These are phyloP conservation scores for Drosophila carrolli DNA, from an alignment of 1,140 invertebrate species.

Conservation along the genomic window DNA sequence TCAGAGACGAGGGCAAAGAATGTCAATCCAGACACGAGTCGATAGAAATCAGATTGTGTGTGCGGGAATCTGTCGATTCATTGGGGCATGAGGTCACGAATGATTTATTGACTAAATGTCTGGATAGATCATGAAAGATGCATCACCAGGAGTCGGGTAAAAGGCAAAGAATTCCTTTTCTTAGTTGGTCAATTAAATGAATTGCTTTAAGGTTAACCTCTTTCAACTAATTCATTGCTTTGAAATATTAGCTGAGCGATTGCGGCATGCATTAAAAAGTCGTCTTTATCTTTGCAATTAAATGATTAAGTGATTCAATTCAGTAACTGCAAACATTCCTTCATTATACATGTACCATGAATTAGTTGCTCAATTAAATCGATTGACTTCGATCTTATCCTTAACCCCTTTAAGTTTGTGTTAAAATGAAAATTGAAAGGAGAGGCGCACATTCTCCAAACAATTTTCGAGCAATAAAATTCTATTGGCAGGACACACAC, in stretches of 20 bases:
- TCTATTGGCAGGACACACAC: constrained; percentile 51
- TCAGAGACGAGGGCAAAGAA: constrained; percentile 52
- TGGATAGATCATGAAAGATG: constrained; percentile 50
- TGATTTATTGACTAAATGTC: constrained; percentile 64
- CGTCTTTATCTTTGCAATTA: too few species aligned
- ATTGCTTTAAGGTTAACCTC: constrained; percentile 19
- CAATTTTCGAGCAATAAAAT: constrained; percentile 69
- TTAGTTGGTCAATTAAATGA: constrained; percentile 41
- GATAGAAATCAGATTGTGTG: constrained; percentile 48
- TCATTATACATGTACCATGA: too few species aligned
- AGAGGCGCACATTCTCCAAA: constrained; percentile 32
- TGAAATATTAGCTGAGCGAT: neutral
- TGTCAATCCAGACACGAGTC: constrained; percentile 50
- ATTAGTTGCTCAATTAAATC: constrained; percentile 35
- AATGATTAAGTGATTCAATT: too few species aligned
- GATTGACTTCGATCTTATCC: neutral
- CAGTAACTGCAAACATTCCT: too few species aligned
- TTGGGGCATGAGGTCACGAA: constrained; percentile 17
- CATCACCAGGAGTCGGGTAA: neutral
- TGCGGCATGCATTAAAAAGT: too few species aligned
- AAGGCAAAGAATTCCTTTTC: constrained; percentile 14
- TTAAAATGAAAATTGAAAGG: constrained; percentile 26
- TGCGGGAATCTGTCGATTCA: constrained; percentile 54
- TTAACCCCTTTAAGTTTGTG: constrained; percentile 8
- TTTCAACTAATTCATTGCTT: too few species aligned